A percentile compares a stretch with the other conserved stretches of the same genome.
Evolutionary conservation across 2,797 vertebrate genomes (phyloP).

Genomic region (Chaetophractus vellerosus): DNA sequence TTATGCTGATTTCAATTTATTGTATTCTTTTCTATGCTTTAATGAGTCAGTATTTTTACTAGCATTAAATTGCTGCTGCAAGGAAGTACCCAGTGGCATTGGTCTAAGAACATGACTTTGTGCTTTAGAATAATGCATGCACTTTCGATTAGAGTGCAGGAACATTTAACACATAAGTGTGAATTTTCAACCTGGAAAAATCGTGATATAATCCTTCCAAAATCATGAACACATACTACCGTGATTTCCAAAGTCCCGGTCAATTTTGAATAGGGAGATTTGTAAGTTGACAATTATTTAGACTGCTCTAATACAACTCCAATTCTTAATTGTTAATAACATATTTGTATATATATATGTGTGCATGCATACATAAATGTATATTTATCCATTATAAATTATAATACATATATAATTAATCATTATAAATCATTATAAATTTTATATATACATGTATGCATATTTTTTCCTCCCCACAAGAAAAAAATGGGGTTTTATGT

Average conservation of each 20-base stretch:
- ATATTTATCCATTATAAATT: too few relatives aligned
- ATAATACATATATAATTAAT: not conserved
- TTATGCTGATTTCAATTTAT: slow-evolving; percentile 65
- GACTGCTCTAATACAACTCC: not conserved
- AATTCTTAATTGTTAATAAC: not conserved
- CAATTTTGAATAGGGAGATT: not conserved
- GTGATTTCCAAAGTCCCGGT: not conserved
- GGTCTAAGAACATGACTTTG: not conserved
- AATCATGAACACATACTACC: not conserved
- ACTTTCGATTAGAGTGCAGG: not conserved
- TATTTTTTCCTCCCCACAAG: not conserved
- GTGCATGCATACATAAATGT: too few relatives aligned
- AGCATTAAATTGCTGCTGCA: not conserved
- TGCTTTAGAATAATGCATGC: not conserved
- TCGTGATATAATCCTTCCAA: not conserved
- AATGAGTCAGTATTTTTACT: not conserved
- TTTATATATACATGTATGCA: too few relatives aligned
- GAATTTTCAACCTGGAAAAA: not conserved
- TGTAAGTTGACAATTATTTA: not conserved
- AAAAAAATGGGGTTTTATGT: not conserved
- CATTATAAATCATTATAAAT: not conserved
- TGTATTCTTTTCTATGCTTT: slow-evolving; percentile 27
- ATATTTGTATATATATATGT: too few relatives aligned
- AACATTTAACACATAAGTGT: not conserved
- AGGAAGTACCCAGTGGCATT: not conserved